Percentiles rank a stretch among this genome's conserved stretches.
Conservation (phyloP, 1,140 invertebrate species). For the Achatina immaculata region DNA sequence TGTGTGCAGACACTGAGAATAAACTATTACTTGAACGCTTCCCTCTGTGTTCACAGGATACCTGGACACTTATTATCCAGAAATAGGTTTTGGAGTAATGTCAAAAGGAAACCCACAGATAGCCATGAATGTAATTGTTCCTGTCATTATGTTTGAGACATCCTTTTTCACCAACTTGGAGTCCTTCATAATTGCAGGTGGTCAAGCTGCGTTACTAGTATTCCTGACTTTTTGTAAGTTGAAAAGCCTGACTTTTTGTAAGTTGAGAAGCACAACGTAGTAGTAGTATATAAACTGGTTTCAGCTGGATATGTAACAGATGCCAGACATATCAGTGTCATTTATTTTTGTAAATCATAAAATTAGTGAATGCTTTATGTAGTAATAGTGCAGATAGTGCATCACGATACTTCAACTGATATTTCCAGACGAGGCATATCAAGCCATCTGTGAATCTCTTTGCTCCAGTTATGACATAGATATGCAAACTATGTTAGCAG, state of each 20-base stretch:
- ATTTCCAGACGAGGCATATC: no score
- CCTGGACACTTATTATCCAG: not conserved
- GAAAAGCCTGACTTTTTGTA: not conserved
- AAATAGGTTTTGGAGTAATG: not conserved
- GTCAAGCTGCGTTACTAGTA: not conserved
- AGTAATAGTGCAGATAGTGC: not conserved
- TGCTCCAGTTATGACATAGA: no score
- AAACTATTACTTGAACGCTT: no score
- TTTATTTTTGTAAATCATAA: not conserved
- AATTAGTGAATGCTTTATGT: not conserved
- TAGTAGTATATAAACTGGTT: not conserved
- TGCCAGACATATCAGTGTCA: not conserved
- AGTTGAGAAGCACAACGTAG: not conserved
- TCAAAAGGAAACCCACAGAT: not conserved
- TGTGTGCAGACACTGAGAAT: no score
- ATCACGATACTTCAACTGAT: no score
- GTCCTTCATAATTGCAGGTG: not conserved
- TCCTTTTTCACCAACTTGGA: slow-evolving; percentile 6
- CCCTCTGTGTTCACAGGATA: not conserved
- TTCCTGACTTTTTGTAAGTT: slow-evolving; percentile 4
- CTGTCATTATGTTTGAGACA: slow-evolving; percentile 20
- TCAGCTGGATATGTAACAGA: not conserved
- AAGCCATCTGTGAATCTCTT: no score
- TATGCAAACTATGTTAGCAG: no score
- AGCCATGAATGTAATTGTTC: slow-evolving; percentile 1